These are phyloP conservation scores for Atrichornis clamosus DNA, from an alignment of 2,113 vertebrate genomes.

Conservation along the genomic window DNA sequence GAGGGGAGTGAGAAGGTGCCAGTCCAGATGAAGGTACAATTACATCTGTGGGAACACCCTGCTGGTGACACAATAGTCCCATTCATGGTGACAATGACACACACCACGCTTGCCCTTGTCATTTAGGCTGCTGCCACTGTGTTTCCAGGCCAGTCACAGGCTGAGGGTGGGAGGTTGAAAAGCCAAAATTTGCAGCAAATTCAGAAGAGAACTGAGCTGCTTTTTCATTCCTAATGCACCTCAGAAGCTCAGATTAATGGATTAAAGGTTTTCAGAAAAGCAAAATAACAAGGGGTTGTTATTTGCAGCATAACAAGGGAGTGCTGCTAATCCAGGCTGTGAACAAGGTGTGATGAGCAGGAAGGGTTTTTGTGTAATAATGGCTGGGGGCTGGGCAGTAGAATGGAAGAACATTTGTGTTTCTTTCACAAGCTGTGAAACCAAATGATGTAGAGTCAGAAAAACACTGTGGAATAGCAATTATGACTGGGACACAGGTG, in stretches of 20 bases:
- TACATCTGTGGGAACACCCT: neutral
- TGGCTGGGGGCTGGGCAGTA: neutral
- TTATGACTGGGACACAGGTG: neutral
- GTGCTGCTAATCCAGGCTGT: neutral
- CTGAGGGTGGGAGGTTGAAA: neutral
- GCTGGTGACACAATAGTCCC: neutral
- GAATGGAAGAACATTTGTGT: neutral
- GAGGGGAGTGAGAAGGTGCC: fast-evolving
- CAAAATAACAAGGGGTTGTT: neutral
- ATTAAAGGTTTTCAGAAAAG: conserved; percentile 14
- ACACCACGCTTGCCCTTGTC: fast-evolving
- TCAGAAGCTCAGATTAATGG: conserved; percentile 23
- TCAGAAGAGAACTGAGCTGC: neutral
- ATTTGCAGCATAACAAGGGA: neutral
- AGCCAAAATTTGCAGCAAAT: neutral
- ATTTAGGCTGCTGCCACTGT: neutral
- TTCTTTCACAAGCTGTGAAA: neutral
- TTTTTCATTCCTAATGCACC: conserved; percentile 1
- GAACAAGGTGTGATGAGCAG: neutral
- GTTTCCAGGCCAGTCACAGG: neutral
- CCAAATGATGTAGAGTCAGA: neutral
- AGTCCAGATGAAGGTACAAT: fast-evolving
- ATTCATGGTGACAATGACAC: neutral
- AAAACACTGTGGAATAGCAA: neutral
- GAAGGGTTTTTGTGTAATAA: neutral